These are phyloP conservation scores for Hanleya hanleyi DNA, from an alignment of 2,888 invertebrate genomes.

Conservation along the genomic window DNA sequence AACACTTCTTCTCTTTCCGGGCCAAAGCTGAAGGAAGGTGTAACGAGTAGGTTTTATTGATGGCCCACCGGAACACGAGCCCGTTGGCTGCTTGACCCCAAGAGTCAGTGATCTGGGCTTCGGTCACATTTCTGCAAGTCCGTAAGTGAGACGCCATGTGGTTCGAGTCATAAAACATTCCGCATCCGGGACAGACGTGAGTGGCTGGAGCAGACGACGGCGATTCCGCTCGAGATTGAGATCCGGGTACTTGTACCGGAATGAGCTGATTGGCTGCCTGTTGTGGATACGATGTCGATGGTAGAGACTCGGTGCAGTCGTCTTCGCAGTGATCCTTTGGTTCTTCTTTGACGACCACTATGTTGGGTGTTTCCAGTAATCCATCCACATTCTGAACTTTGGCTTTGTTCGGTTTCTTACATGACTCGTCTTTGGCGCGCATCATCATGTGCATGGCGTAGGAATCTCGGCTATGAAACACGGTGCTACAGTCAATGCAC, in stretches of 20 bases:
- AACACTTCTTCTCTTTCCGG: slow-evolving; percentile 11
- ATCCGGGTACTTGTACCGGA: no score
- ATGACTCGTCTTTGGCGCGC: slow-evolving; percentile 68
- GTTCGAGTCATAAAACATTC: background rate
- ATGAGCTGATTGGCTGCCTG: background rate
- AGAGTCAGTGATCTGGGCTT: background rate
- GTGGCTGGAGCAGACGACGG: background rate
- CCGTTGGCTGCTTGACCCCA: background rate
- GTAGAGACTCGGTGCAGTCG: background rate
- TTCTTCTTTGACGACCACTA: background rate
- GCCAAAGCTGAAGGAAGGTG: background rate
- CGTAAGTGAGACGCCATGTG: background rate
- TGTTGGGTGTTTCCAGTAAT: background rate
- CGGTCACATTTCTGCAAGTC: background rate
- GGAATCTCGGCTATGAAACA: slow-evolving; percentile 70
- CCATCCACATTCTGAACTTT: background rate
- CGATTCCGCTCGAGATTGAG: background rate
- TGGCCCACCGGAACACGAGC: background rate
- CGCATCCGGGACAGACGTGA: slow-evolving; percentile 8
- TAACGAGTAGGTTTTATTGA: background rate
- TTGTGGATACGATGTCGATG: background rate
- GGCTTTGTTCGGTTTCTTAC: slow-evolving; percentile 27
- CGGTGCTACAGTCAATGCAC: slow-evolving; percentile 69
- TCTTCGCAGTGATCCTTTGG: background rate
- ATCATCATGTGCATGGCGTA: slow-evolving; percentile 74